Evolutionary conservation across 2,797 vertebrate genomes (phyloP).

Genomic region (Myotis vivesi): DNA sequence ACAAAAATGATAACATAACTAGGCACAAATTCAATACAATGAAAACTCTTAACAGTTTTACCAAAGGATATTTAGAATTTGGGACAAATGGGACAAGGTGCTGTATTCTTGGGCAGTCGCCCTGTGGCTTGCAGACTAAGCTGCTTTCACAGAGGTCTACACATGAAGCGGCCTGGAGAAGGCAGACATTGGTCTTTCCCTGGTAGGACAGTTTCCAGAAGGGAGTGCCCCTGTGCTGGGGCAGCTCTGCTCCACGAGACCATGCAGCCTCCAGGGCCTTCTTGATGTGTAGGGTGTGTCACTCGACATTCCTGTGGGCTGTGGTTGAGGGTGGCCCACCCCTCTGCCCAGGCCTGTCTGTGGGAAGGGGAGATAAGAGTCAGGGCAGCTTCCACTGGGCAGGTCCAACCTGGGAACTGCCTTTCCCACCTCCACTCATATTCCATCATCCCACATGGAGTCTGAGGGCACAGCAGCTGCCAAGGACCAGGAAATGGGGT

Average conservation of each 20-base stretch:
- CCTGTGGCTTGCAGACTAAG: no score
- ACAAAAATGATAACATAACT: neutral
- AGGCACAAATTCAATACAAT: neutral
- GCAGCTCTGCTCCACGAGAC: neutral
- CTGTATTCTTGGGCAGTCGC: accelerated
- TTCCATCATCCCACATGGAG: accelerated
- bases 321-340: neutral
- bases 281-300: accelerated
- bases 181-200: neutral
- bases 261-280: accelerated
- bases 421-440: neutral
- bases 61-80: neutral
- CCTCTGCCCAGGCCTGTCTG: neutral
- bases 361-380: no score
- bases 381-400: neutral
- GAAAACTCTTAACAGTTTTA: neutral
- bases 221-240: neutral
- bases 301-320: accelerated
- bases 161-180: neutral
- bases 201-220: neutral
- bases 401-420: no score
- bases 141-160: neutral
- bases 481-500: accelerated
- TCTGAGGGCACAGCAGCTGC: neutral
- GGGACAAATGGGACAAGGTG: neutral